These are phyloP conservation scores for Lithobates pipiens DNA, from an alignment of 2,797 vertebrate genomes.

Conservation along the genomic window DNA sequence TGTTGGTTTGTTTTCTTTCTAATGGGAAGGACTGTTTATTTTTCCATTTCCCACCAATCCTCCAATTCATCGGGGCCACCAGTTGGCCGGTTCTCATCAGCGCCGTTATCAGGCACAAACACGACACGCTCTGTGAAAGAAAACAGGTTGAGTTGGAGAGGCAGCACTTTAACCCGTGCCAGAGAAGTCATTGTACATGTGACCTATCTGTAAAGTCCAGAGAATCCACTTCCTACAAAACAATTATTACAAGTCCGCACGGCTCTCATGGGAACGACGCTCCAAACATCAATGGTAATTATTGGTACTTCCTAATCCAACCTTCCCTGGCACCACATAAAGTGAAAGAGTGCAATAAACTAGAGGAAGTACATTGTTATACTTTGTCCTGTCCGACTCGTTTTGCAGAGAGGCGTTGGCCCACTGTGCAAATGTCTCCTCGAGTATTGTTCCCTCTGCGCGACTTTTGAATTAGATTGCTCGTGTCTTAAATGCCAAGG, in stretches of 20 bases:
- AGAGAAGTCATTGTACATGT: constrained; percentile 29
- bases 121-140: constrained; percentile 7
- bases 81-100: constrained; percentile 9
- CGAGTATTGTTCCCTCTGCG: constrained; percentile 64
- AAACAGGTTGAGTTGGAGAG: not conserved
- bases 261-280: constrained; percentile 67
- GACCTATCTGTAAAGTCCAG: constrained; percentile 62
- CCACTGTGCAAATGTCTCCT: constrained; percentile 67
- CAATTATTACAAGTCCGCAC: constrained; percentile 68
- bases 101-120: constrained; percentile 14
- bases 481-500: constrained; percentile 49
- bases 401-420: constrained; percentile 70
- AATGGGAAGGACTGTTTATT: constrained; percentile 2
- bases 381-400: constrained; percentile 74
- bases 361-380: constrained; percentile 74
- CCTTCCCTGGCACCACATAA: constrained; percentile 76
- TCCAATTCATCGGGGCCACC: not conserved
- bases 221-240: constrained; percentile 70
- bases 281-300: constrained; percentile 74
- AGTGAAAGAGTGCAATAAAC: constrained; percentile 74
- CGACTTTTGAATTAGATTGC: not conserved
- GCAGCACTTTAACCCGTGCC: not conserved
- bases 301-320: constrained; percentile 72
- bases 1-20: not conserved
- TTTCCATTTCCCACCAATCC: constrained; percentile 25